These are phyloP conservation scores for Garra rufa DNA, from an alignment of 2,113 vertebrate genomes.

Conservation along the genomic window DNA sequence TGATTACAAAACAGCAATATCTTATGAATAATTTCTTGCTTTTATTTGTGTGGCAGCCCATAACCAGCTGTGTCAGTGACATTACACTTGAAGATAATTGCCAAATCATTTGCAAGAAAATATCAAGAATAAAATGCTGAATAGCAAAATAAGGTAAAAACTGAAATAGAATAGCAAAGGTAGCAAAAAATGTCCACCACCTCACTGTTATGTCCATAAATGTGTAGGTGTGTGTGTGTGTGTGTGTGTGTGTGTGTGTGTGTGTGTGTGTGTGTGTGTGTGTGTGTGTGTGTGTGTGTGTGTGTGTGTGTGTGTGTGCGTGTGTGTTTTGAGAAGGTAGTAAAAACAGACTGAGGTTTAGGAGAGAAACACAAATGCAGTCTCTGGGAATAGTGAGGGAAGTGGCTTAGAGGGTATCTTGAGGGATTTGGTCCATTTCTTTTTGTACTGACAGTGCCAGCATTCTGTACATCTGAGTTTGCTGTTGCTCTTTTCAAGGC, in stretches of 20 bases:
- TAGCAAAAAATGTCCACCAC: neutral
- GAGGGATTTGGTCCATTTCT: conserved; percentile 45
- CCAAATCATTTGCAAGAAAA: conserved; percentile 1
- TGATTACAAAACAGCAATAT: neutral
- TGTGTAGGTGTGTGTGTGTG: conserved; percentile 12
- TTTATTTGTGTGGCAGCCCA: neutral
- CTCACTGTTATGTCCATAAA: neutral
- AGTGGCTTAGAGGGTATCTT: conserved; percentile 40
- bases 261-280: neutral
- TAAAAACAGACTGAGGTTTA: neutral
- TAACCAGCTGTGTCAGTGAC: neutral
- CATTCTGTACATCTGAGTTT: conserved; percentile 19
- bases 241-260: neutral
- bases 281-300: conserved; percentile 8
- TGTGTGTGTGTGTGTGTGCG: neutral
- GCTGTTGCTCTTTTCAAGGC: neutral
- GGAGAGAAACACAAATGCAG: conserved; percentile 26
- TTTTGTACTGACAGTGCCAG: conserved; percentile 25
- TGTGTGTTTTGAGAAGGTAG: neutral
- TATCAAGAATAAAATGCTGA: neutral
- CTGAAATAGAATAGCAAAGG: neutral
- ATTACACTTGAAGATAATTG: neutral
- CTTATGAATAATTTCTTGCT: neutral
- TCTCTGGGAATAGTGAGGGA: conserved; percentile 30
- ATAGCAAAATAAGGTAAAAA: neutral